Evolutionary conservation across 2,797 vertebrate species (phyloP), one percentile per base, ranked within the genome.

Genomic region (Corythornis leucogaster): DNA sequence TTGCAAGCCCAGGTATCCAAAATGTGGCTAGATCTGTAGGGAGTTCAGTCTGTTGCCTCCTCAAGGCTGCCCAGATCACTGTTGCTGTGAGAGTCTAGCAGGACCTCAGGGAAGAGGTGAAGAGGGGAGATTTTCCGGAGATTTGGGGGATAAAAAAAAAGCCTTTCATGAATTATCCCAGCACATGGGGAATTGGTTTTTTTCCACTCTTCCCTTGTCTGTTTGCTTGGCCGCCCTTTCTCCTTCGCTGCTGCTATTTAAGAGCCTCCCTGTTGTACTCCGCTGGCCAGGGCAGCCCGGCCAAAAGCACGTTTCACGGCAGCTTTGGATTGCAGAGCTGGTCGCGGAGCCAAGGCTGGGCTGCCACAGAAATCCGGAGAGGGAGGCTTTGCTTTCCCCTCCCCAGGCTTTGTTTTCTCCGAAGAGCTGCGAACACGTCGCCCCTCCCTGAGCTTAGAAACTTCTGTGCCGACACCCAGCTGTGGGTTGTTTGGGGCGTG

Each of bases 271-370:
- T 22, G 19, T 69, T 81, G 74, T 69, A 66, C 63, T 91, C 67
- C 50, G 35, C 53, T 17, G 71, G 87, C 92, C 93, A 84, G 92
- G 87, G 89, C 11, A 0, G 80, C 58, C 18, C 7, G 12, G 92
- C 92, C 91, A 95, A 92, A 76, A 82, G 70, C 87, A 87, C 48
- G 5, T 95, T 96, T 94, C 87, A 38, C 33, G 9, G 89, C 85
- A 71, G 85, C 82, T 89, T 83, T 91, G 92, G 85, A 85, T 68
- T 17, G 28, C 67, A 33, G 61, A 40, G n/a, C 62, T 13, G 1
- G 55, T 70, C 15, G 2, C 5, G 1, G 79, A 89, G 92, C 95
- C 95, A 90, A 76, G 80, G 30, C 89, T 78, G 84, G 54, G 25
- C 50, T 26, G 25, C 50, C 25, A 14, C 50, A 51, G 70, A 61